Evolutionary conservation across 2,797 vertebrate genomes (phyloP).

Genomic region (Thamnophis elegans): DNA sequence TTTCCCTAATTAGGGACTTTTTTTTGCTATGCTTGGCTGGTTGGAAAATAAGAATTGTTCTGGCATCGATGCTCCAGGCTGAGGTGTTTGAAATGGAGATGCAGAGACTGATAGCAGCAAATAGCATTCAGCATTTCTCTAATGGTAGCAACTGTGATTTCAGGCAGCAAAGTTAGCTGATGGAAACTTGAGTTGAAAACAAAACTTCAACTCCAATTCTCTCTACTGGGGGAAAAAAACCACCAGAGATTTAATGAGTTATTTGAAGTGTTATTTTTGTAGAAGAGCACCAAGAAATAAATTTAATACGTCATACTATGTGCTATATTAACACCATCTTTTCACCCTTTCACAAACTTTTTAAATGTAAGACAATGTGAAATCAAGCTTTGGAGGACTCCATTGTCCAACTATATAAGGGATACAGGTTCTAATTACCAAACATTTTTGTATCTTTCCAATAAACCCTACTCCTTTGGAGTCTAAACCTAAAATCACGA

Average conservation of each 20-base stretch:
- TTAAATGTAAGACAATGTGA: background rate
- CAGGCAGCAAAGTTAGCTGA: background rate
- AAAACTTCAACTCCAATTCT: background rate
- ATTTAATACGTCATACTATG: background rate
- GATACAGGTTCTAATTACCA: background rate
- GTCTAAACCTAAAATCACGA: background rate
- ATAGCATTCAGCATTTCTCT: background rate
- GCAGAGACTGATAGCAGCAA: background rate
- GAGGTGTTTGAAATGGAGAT: background rate
- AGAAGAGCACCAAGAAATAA: background rate
- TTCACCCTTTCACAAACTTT: background rate
- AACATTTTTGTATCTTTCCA: background rate
- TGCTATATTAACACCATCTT: background rate
- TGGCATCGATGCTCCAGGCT: background rate
- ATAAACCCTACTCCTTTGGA: background rate
- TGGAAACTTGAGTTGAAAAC: background rate
- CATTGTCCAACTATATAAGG: background rate
- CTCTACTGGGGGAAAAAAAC: background rate
- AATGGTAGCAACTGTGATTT: background rate
- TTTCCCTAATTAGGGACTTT: background rate
- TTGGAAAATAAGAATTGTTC: background rate
- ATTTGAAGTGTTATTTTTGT: background rate
- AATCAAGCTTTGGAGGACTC: background rate
- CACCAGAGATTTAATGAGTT: background rate
- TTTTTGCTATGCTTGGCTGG: background rate